Conservation (phyloP, 2,113 vertebrate species). For the Uria lomvia region DNA sequence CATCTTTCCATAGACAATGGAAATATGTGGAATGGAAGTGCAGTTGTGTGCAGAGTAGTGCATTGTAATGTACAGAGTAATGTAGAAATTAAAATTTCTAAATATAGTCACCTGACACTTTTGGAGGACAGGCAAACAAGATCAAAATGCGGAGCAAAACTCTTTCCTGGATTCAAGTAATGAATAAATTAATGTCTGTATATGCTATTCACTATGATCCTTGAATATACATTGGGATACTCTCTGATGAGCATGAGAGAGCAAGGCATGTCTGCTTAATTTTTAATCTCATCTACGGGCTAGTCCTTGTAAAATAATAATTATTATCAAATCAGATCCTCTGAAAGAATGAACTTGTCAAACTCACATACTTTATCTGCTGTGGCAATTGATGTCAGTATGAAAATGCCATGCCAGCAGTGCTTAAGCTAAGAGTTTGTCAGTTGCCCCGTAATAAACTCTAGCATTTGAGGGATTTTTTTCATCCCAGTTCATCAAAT, state of each 20-base stretch:
- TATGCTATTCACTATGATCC: background rate
- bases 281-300: conserved; percentile 20
- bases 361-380: conserved; percentile 10
- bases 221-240: background rate
- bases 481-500: conserved; percentile 39
- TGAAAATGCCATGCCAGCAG: conserved; percentile 3
- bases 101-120: background rate
- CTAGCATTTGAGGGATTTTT: conserved; percentile 5
- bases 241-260: background rate
- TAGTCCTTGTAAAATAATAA: conserved; percentile 52
- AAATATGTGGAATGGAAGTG: background rate
- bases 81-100: too few relatives aligned
- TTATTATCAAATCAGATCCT: conserved; percentile 35
- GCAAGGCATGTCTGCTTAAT: conserved; percentile 9
- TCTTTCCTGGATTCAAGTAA: background rate
- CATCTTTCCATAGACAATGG: background rate
- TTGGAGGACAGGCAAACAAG: background rate
- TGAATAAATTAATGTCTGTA: background rate
- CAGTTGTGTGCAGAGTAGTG: background rate
- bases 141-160: background rate
- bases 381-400: conserved; percentile 41
- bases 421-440: conserved; percentile 61
- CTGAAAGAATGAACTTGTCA: conserved; percentile 40
- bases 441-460: conserved; percentile 51
- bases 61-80: too few relatives aligned